Evolutionary conservation across 2,797 vertebrate species (phyloP), one percentile per base, ranked within the genome.

Genomic region (Gephyroberyx darwinii): DNA sequence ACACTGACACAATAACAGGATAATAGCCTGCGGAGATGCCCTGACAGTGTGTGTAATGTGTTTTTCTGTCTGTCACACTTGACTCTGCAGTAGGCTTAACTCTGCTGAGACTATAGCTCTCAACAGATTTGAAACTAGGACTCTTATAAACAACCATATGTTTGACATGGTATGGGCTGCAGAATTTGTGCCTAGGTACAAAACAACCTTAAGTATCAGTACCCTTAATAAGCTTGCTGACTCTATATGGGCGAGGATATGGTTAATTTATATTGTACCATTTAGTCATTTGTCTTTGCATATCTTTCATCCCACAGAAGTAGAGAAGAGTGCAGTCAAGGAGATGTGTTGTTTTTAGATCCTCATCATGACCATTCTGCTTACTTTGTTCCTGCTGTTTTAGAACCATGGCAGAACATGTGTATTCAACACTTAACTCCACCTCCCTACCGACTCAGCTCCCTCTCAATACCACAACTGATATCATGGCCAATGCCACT

Each of bases 1-100:
- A 1, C 80, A 54, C 73, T 85, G 69, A 74, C 72, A 82, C 86
- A 88, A 89, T 88, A 92, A 93, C 90, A 92, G 43, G 79, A 92
- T 83, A 91, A 92, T 81, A 90, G 89, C 89, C 91, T 5, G 66
- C 84, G 78, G 84, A 82, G 59, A 88, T 39, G 70, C 81, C 60
- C 74, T 63, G 61, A 62, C 20, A 20, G 16, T 89, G 82, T 92
- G 90, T 91, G 54, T 17, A 48, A 85, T 74, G 60, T 88, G 85
- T 90, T 91, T 87, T 84, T 79, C 65, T 85, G 72, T 80, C 70
- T 57, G 72, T 74, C 52, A 68, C 1, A 2, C n/a, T 37, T 68
- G 51, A 37, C 37, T 47, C 69, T 69, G 65, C 10, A 31, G 64
- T 41, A 17, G 45, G 9, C 77, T 77, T 31, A 61, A 64, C 50